phyloP scores from a whole-genome alignment of 2,888 invertebrate species.

The Celastrina argiolus region DNA sequence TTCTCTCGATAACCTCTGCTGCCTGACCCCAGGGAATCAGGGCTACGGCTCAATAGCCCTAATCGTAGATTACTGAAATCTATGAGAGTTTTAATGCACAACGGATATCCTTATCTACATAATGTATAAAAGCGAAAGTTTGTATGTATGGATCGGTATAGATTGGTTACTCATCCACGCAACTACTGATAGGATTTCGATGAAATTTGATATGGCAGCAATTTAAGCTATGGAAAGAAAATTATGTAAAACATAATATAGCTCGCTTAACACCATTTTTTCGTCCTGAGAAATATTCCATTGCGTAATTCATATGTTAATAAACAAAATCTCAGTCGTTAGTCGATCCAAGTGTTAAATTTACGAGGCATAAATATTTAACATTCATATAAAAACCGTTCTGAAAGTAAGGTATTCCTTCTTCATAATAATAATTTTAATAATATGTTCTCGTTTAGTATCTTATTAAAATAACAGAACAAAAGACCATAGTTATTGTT shows the following conservation, averaged over 20 bases:
- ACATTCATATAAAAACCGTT: no score
- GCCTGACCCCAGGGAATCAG: constrained; percentile 43
- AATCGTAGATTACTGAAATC: constrained; percentile 3
- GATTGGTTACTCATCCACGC: no score
- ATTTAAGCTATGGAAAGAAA: background rate
- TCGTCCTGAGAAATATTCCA: background rate
- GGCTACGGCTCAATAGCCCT: constrained; percentile 29
- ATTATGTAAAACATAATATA: background rate
- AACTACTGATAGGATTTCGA: no score
- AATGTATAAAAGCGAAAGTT: no score
- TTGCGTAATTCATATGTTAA: constrained; percentile 16
- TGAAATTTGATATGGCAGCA: no score
- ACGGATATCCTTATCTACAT: no score
- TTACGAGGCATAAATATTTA: no score
- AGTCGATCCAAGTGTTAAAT: constrained; percentile 11
- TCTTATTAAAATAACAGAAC: background rate
- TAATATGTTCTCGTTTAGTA: no score
- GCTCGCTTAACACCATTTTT: background rate
- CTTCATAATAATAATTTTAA: no score
- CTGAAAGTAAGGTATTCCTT: no score
- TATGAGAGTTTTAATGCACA: background rate
- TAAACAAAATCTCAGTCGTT: constrained; percentile 12
- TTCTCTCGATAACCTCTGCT: constrained; percentile 67
- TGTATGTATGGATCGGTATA: no score
- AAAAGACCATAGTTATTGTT: constrained; percentile 27